phyloP scores from a whole-genome alignment of 2,888 invertebrate genomes.

The Rhagonycha fulva region DNA sequence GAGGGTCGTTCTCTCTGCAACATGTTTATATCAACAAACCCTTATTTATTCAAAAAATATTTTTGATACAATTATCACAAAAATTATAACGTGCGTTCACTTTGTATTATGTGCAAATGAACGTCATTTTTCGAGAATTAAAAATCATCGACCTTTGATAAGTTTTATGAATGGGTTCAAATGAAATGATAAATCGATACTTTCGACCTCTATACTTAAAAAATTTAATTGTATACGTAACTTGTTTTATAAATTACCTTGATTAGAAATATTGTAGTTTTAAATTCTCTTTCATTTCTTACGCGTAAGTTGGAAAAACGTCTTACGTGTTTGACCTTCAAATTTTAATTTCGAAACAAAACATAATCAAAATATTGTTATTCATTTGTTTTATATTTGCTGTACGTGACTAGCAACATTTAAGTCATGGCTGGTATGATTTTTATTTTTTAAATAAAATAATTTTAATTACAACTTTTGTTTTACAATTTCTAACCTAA shows the following conservation, averaged over 20 bases:
- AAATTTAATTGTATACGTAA: not conserved
- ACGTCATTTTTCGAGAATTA: not conserved
- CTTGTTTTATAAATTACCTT: not conserved
- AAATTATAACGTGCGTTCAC: not conserved
- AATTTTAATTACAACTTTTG: not conserved
- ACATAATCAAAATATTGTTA: not conserved
- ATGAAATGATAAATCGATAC: not conserved
- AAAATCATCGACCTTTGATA: slow-evolving; percentile 3
- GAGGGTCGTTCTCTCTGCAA: not conserved
- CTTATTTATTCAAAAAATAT: not conserved
- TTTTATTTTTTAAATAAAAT: not conserved
- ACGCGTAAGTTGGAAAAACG: not conserved
- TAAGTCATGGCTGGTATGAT: slow-evolving; percentile 41
- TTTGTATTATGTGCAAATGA: not conserved
- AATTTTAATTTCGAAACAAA: not conserved
- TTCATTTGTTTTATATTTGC: not conserved
- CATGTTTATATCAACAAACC: not conserved
- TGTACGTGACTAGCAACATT: slow-evolving; percentile 39
- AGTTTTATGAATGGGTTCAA: not conserved
- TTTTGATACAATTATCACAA: not conserved
- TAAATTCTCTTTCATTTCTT: not conserved
- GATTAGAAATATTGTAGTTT: not conserved
- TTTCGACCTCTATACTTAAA: not conserved
- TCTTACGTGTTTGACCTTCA: not conserved
- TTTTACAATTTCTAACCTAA: slow-evolving; percentile 4